Percentiles rank a stretch among this genome's conserved stretches.
phyloP scores from a whole-genome alignment of 2,113 vertebrate genomes.

The Trinectes maculatus region DNA sequence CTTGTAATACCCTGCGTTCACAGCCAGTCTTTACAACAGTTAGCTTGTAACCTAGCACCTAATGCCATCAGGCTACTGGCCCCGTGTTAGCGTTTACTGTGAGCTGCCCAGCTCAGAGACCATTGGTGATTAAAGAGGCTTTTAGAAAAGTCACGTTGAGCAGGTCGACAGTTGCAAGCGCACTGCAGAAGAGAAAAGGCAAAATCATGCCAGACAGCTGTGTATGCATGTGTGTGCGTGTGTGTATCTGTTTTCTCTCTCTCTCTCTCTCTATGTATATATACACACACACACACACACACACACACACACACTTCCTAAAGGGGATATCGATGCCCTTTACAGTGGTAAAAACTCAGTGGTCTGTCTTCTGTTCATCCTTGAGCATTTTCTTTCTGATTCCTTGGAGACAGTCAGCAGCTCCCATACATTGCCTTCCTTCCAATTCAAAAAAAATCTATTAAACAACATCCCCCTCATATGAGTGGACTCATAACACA shows the following conservation, averaged over 20 bases:
- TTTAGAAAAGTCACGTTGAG: slow-evolving; percentile 47
- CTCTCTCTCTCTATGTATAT: no score
- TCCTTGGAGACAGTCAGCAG: slow-evolving; percentile 44
- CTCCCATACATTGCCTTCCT: slow-evolving; percentile 40
- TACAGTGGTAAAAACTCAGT: slow-evolving; percentile 38
- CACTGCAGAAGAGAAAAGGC: slow-evolving; percentile 25
- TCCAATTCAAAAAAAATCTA: slow-evolving; percentile 32
- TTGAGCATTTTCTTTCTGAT: slow-evolving; percentile 20
- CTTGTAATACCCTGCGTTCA: slow-evolving; percentile 17
- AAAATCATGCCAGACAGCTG: slow-evolving; percentile 6
- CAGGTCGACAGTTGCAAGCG: slow-evolving; percentile 15
- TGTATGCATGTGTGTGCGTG: not conserved
- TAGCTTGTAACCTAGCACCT: slow-evolving; percentile 29
- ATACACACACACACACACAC: no score
- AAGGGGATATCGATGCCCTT: slow-evolving; percentile 38
- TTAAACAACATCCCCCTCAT: slow-evolving; percentile 18
- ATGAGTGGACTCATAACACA: slow-evolving; percentile 6
- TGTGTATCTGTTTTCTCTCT: slow-evolving; percentile 3
- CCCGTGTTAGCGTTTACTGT: slow-evolving; percentile 28
- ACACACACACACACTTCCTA: slow-evolving; percentile 40
- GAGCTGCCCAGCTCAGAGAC: slow-evolving; percentile 26
- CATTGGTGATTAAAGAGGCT: slow-evolving; percentile 43
- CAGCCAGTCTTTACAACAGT: slow-evolving; percentile 27
- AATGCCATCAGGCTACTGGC: slow-evolving; percentile 25
- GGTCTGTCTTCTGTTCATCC: slow-evolving; percentile 23